Evolutionary conservation across 2,888 invertebrate species (phyloP).

Genomic region (Drosophila paramelanica): DNA sequence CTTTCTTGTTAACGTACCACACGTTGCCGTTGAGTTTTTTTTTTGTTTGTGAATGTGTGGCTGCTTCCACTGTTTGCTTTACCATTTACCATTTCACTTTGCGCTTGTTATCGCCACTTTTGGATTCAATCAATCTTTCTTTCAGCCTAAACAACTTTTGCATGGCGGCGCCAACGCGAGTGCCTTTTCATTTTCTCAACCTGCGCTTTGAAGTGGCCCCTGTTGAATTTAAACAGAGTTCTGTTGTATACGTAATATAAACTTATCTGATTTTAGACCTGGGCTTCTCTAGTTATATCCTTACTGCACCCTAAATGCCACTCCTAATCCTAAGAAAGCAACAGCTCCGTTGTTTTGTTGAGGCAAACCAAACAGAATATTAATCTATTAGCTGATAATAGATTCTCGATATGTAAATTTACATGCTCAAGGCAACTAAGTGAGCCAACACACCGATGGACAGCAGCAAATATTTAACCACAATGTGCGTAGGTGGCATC

Average conservation of each 20-base stretch:
- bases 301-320: background rate
- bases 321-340: conserved; percentile 10
- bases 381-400: conserved; percentile 81
- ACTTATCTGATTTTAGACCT: conserved; percentile 53
- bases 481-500: conserved; percentile 36
- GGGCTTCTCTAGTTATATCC: conserved; percentile 7
- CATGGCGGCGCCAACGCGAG: conserved; percentile 50
- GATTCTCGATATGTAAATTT: conserved; percentile 73
- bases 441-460: conserved; percentile 40
- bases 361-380: conserved; percentile 54
- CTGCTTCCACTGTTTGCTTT: conserved; percentile 65
- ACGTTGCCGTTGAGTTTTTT: conserved; percentile 14
- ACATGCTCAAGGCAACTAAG: conserved; percentile 48
- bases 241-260: conserved; percentile 59
- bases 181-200: conserved; percentile 38
- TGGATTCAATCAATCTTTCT: conserved; percentile 78
- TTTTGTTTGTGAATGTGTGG: background rate
- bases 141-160: conserved; percentile 53
- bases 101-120: conserved; percentile 79
- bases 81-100: conserved; percentile 75
- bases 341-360: conserved; percentile 9
- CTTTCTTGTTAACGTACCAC: conserved; percentile 54
- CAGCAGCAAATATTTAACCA: conserved; percentile 65
- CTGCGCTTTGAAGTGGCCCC: conserved; percentile 13
- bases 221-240: conserved; percentile 13